These are phyloP conservation scores for Platyscapa corneri DNA, from an alignment of 1,140 invertebrate genomes.

Conservation along the genomic window DNA sequence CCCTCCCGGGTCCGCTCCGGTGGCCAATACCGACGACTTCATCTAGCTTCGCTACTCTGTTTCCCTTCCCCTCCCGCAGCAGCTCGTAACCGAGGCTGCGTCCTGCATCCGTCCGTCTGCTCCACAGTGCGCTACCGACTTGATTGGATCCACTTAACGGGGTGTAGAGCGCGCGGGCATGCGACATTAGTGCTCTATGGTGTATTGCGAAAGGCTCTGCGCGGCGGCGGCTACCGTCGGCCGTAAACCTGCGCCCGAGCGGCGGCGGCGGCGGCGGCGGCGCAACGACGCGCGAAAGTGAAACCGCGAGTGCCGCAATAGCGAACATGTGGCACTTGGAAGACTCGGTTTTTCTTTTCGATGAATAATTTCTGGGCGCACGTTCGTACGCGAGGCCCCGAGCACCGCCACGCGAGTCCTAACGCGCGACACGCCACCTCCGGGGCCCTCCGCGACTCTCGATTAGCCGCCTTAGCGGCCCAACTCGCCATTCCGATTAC, in stretches of 20 bases:
- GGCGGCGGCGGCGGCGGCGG: not conserved
- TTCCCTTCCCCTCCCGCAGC: not conserved
- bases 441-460: not conserved
- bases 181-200: slow-evolving; percentile 69
- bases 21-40: not conserved
- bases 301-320: slow-evolving; percentile 38
- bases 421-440: not conserved
- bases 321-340: slow-evolving; percentile 16
- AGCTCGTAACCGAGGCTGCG: slow-evolving; percentile 16
- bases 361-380: not conserved
- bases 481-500: too few relatives aligned
- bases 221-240: not conserved
- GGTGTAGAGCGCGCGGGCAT: slow-evolving; percentile 57
- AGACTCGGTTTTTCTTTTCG: slow-evolving; percentile 25
- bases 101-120: slow-evolving; percentile 30
- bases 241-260: slow-evolving; percentile 20
- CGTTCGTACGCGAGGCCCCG: not conserved
- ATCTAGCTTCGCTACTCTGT: not conserved
- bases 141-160: slow-evolving; percentile 72
- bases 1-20: not conserved
- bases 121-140: slow-evolving; percentile 60
- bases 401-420: too few relatives aligned
- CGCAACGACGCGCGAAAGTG: slow-evolving; percentile 23
- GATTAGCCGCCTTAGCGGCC: not conserved
- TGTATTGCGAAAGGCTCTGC: slow-evolving; percentile 63